Evolutionary conservation across 2,797 vertebrate genomes (phyloP), one percentile per base, ranked within the genome.

Genomic region (Sebastolobus alascanus): DNA sequence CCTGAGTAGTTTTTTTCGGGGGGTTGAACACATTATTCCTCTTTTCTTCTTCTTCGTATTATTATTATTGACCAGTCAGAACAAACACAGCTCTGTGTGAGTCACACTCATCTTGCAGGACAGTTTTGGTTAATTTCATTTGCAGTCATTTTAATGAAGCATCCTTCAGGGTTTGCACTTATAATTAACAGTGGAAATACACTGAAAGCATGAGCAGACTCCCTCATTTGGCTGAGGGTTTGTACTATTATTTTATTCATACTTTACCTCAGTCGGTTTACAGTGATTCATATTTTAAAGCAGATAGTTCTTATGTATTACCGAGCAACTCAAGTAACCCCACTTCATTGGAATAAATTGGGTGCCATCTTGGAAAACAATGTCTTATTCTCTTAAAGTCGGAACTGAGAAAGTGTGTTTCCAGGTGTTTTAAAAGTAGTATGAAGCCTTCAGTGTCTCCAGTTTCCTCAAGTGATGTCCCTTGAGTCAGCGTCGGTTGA

Each of bases 121-220:
- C 56, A 14, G 27, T 25, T 74, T 63, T 4, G 18, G 29, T 77
- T 72, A 9, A 27, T 80, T 83, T 85, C 11, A 59, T 64, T 77
- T 13, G 46, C 50, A 68, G 25, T 29, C 1, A 14, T 79, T 81
- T 83, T 82, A 87, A 80, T 66, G 75, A 86, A 68, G 68, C 50
- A 8, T 68, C 73, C 73, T 80, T 77, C 68, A 58, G 83, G 43
- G 16, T 75, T 72, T 75, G 27, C 16, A 8, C 38, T 61, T 38
- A 31, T 67, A 82, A 83, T 86, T 77, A 87, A 75, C 58, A 38
- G 12, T 10, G 40, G 58, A 37, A 55, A 20, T 9, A 27, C 12
- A 8, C 18, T 52, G 18, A n/a, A n/a, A n/a, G 8, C 50, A 52
- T 52, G 50, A 52, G 18, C 50, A 52, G 0, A 46, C 12, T 12